A percentile compares a stretch with the other conserved stretches of the same genome.
Evolutionary conservation across 2,888 invertebrate genomes (phyloP).

Genomic region (Hecatera dysodea): DNA sequence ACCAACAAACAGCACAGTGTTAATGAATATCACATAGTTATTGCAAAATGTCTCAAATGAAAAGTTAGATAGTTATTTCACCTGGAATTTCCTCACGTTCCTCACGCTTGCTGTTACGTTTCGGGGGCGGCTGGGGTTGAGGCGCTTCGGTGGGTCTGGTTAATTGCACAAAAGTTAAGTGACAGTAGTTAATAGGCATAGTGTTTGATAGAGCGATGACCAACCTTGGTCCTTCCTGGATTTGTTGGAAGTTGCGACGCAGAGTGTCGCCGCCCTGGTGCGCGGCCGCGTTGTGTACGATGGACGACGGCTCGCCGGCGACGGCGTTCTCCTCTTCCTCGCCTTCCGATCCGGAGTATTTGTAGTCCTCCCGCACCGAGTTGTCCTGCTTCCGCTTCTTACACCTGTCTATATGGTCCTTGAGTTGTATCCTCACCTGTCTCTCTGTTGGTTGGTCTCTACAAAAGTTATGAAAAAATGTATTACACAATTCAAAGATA

Average conservation of each 20-base stretch:
- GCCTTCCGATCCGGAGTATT: constrained; percentile 98
- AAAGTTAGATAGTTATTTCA: constrained; percentile 70
- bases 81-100: constrained; percentile 92
- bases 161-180: constrained; percentile 75
- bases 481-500: not conserved
- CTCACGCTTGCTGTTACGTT: constrained; percentile 90
- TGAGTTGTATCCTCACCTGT: constrained; percentile 99
- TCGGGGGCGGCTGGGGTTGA: constrained; percentile 91
- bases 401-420: constrained; percentile 99
- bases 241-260: constrained; percentile 99
- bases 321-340: constrained; percentile 98
- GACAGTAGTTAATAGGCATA: constrained; percentile 58
- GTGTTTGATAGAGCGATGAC: constrained; percentile 36
- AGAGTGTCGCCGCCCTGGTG: constrained; percentile 97
- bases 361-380: constrained; percentile 93
- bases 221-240: constrained; percentile 94
- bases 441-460: constrained; percentile 99
- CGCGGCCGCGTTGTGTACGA: constrained; percentile 95
- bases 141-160: constrained; percentile 92
- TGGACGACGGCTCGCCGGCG: constrained; percentile 98
- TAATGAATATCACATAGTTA: constrained; percentile 60
- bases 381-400: constrained; percentile 98
- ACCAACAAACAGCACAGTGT: constrained; percentile 66
- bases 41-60: constrained; percentile 46
- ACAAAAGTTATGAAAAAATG: constrained; percentile 42